A percentile compares a stretch with the other conserved stretches of the same genome.
phyloP scores from a whole-genome alignment of 37 sponge, comb jelly and placozoan genomes.

The Ianthella basta region DNA sequence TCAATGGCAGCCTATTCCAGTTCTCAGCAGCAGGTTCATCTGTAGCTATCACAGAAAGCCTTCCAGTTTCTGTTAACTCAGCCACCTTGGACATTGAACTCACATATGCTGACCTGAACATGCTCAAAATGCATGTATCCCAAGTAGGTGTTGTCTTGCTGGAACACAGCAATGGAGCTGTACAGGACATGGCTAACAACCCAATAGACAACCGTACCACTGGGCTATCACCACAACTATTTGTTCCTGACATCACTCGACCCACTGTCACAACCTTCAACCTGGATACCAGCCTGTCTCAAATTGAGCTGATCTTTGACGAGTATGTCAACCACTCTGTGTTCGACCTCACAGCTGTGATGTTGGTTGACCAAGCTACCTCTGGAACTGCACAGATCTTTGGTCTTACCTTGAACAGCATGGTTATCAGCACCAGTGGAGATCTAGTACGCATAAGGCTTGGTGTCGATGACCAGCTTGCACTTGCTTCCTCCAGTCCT shows the following conservation, averaged over 20 bases:
- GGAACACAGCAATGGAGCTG: conserved; percentile 60
- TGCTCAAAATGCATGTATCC: conserved; percentile 58
- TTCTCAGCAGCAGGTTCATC: conserved; percentile 25
- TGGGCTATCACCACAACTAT: conserved; percentile 40
- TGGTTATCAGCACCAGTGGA: conserved; percentile 38
- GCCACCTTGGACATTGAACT: conserved; percentile 59
- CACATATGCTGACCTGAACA: conserved; percentile 56
- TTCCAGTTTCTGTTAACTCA: conserved; percentile 41
- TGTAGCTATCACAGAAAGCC: conserved; percentile 41
- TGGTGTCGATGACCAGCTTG: conserved; percentile 62
- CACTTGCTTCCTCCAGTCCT: conserved; percentile 42
- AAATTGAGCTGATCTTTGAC: conserved; percentile 73
- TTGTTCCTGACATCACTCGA: conserved; percentile 56
- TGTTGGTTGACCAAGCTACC: conserved; percentile 52
- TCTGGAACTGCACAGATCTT: conserved; percentile 20
- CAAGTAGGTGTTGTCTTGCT: conserved; percentile 46
- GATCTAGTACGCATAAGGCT: conserved; percentile 46
- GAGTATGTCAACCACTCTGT: conserved; percentile 56
- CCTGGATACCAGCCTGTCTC: conserved; percentile 61
- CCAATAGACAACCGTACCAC: conserved; percentile 47
- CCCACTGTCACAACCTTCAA: conserved; percentile 68
- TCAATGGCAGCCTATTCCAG: conserved; percentile 46
- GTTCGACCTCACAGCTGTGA: conserved; percentile 54
- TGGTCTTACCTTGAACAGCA: conserved; percentile 58
- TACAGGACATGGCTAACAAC: conserved; percentile 74